Conservation (phyloP, 2,113 vertebrate species). For the Sapajus apella region DNA sequence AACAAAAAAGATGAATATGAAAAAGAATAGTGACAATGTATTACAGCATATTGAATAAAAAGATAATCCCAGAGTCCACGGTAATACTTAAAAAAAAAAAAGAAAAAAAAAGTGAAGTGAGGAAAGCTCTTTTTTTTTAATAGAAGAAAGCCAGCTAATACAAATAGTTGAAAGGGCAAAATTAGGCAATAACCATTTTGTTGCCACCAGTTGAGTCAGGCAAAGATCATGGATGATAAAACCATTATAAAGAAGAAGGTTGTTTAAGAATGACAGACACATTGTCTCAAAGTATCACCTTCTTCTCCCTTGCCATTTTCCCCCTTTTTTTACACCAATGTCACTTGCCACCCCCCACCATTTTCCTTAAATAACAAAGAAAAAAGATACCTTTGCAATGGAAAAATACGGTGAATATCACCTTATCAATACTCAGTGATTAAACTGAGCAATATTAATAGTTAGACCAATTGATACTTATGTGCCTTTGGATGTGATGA, state of each 20-base stretch:
- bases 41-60: not conserved
- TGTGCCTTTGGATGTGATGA: not conserved
- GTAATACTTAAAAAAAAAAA: not conserved
- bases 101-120: not conserved
- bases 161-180: not conserved
- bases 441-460: not conserved
- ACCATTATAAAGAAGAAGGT: not conserved
- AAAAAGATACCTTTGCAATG: slow-evolving; percentile 5
- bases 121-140: not conserved
- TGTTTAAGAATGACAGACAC: not conserved
- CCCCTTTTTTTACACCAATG: no score
- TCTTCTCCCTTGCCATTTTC: no score
- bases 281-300: not conserved
- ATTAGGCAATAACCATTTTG: not conserved
- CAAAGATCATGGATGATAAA: not conserved
- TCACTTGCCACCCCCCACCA: no score
- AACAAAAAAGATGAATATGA: not conserved
- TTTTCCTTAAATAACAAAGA: not conserved
- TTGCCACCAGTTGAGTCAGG: not conserved
- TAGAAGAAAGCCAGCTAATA: not conserved
- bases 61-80: not conserved
- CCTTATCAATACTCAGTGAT: not conserved
- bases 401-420: not conserved
- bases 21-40: not conserved
- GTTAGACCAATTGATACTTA: not conserved